Evolutionary conservation across 2,888 invertebrate species (phyloP), one percentile per base, ranked within the genome.

Genomic region (Agrochola lychnidis): DNA sequence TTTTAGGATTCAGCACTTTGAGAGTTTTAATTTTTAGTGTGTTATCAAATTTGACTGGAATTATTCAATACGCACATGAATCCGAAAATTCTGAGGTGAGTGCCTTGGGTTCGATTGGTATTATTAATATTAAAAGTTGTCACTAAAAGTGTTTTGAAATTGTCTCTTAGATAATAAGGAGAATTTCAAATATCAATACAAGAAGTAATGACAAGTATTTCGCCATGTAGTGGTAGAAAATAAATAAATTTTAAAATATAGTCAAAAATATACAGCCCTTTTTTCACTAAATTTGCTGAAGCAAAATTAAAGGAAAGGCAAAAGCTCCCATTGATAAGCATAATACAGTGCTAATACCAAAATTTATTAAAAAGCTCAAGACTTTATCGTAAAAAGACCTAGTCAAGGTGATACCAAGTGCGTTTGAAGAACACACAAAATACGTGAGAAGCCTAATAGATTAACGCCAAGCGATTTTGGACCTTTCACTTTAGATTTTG

Each of bases 341-440:
- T 74, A 84, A 69, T 64, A 12, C 10, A 51, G 48, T 75, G 64
- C 53, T 57, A 72, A 72, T 36, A 79, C 75, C 57, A 10, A 71
- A 70, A 76, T 80, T 53, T 80, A 81, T 84, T 59, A 51, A 63
- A 25, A 36, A 19, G 19, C 66, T 82, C 48, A 72, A 69, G 51
- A 69, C 7, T 53, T 70, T 83, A 73, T 84, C 70, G 72, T 36
- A 73, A 25, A 73, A 19, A 36, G 19, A 36, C 36, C 59, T 56
- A 61, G n/a, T 48, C 70, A 72, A 85, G 78, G 82, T 78, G 48
- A 77, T 25, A 45, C n/a, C 22, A 67, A 82, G 70, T 59, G 22
- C 78, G 57, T 71, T 53, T 78, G 64, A 62, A 73, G 64, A 77
- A 71, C 57, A 61, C 22, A 63, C 19, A 36, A 61, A 22, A 40